Base-by-base conservation (phyloP, 2,797 vertebrate genomes). In the Ispidina picta region DNA sequence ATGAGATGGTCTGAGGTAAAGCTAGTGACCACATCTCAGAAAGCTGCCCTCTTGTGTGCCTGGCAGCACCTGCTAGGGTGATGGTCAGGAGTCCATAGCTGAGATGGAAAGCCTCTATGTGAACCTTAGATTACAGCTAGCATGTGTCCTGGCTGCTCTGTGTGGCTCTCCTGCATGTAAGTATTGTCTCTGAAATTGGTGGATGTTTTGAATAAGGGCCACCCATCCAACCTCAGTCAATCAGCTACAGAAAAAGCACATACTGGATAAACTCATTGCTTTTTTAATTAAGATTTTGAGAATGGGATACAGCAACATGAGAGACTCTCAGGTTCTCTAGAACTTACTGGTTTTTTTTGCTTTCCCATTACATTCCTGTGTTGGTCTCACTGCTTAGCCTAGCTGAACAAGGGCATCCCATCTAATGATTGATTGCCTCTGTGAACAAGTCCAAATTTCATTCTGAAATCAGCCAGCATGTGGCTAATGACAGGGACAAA, bases 401-500 rank as follows among this genome's bases (percentile, higher is more conserved):
- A 62, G 49, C 86, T 91, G 83, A 77, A 65, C 48, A 35, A 80
- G 81, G 72, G 58, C 74, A 65, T 68, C 69, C 28, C 1, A 43
- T 37, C 35, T 60, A 28, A 33, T 79, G 83, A 92, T 43, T 56
- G 73, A 93, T 92, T 73, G 28, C 37, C 12, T 86, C 71, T 48
- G 44, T 46, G n/a, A 82, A 55, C 69, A 84, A 26, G 62, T 85
- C 91, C 91, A 91, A 91, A 28, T 83, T 88, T 86, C 75, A 66
- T 81, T 79, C 92, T 86, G 86, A 90, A 72, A 86, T 83, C 83
- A 92, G 88, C 43, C 89, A 91, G 88, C 86, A 44, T 92, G 88
- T 85, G 77, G 74, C 59, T 94, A 88, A 89, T 88, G 85, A 86
- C 77, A 90, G 46, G 71, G 89, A 90, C 68, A 90, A 93, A 95